Conservation (phyloP, 1,140 invertebrate genomes). For the Eumaeus atala region DNA sequence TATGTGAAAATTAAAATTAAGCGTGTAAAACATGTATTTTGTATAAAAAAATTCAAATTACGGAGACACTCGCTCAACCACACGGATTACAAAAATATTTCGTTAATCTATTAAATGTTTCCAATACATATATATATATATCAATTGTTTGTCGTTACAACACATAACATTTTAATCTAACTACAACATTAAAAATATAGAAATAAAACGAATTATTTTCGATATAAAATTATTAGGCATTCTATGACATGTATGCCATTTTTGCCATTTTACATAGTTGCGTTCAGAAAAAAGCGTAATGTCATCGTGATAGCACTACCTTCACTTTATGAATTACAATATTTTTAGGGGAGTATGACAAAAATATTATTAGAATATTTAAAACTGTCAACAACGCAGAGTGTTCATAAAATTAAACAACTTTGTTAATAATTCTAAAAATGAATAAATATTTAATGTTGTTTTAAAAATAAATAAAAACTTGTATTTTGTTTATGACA, state of each 20-base stretch:
- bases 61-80: constrained; percentile 25
- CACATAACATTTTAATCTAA: constrained; percentile 28
- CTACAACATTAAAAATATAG: constrained; percentile 29
- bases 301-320: constrained; percentile 40
- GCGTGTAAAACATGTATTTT: constrained; percentile 1
- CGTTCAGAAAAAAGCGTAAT: constrained; percentile 44
- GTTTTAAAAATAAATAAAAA: too few species aligned
- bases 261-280: constrained; percentile 59
- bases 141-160: constrained; percentile 28
- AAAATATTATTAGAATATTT: neutral
- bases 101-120: constrained; percentile 14
- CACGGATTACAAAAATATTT: neutral
- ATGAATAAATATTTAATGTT: too few species aligned
- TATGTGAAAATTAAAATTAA: neutral
- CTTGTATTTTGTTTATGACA: too few species aligned
- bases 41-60: constrained; percentile 33
- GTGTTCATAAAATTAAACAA: too few species aligned
- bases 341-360: neutral
- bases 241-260: constrained; percentile 68
- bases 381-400: too few species aligned
- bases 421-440: too few species aligned
- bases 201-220: constrained; percentile 48
- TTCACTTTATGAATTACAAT: constrained; percentile 24
- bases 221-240: constrained; percentile 49
- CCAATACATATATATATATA: neutral